Percentiles rank a stretch among this genome's conserved stretches.
Evolutionary conservation across 30 jellyfish, hydroid and myxozoan species (phyloP).

Genomic region (Aurelia aurita): DNA sequence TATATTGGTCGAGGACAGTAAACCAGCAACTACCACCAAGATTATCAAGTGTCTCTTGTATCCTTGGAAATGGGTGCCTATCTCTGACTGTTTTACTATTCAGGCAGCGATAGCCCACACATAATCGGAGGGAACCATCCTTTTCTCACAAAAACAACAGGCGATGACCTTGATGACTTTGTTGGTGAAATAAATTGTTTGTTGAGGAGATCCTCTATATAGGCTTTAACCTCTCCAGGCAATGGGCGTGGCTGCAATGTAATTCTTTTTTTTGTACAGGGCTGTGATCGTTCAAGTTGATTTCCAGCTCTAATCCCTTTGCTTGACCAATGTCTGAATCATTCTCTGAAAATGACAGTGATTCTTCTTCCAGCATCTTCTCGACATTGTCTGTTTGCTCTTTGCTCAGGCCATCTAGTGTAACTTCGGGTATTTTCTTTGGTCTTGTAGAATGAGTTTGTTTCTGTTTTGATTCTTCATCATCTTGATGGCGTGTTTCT

Average conservation of each 20-base stretch:
- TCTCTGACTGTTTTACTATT: slow-evolving; percentile 20
- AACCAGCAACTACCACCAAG: slow-evolving; percentile 68
- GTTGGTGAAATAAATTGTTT: slow-evolving; percentile 14
- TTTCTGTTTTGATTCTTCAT: neutral
- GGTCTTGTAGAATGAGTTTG: no score
- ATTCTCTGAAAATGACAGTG: slow-evolving; percentile 28
- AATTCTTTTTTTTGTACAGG: slow-evolving; percentile 47
- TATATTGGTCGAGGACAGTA: no score
- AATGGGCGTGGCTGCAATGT: slow-evolving; percentile 34
- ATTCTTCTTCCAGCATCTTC: slow-evolving; percentile 20
- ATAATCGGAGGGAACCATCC: slow-evolving; percentile 46
- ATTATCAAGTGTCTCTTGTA: slow-evolving; percentile 23
- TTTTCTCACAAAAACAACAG: slow-evolving; percentile 54
- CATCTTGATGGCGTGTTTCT: no score
- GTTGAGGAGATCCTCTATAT: slow-evolving; percentile 45
- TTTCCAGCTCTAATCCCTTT: slow-evolving; percentile 5
- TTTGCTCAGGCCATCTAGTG: slow-evolving; percentile 18
- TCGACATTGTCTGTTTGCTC: slow-evolving; percentile 6
- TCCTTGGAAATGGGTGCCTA: slow-evolving; percentile 52
- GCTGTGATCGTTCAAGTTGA: slow-evolving; percentile 17
- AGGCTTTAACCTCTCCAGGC: slow-evolving; percentile 36
- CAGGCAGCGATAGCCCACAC: slow-evolving; percentile 50
- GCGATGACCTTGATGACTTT: slow-evolving; percentile 38
- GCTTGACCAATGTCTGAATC: slow-evolving; percentile 39
- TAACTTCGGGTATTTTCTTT: no score